Evolutionary conservation across 1,140 invertebrate species (phyloP).

Genomic region (Brachionus paranguensis): DNA sequence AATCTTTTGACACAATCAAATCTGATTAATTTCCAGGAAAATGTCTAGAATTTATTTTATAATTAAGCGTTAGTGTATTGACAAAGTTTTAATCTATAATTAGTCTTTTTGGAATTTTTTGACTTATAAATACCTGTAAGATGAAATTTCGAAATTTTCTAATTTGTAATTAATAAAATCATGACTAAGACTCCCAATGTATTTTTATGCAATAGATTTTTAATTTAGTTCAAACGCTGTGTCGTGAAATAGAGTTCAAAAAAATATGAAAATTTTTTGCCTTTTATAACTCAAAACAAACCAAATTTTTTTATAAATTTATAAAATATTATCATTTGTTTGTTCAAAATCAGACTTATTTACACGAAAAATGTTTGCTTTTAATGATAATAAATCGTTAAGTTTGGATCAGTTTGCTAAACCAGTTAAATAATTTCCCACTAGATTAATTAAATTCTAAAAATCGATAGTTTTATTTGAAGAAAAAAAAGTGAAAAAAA

Average conservation of each 20-base stretch:
- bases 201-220: too few relatives aligned
- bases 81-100: too few relatives aligned
- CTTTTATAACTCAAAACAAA: not conserved
- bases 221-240: too few relatives aligned
- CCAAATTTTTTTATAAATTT: not conserved
- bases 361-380: not conserved
- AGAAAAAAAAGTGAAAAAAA: not conserved
- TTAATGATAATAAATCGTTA: not conserved
- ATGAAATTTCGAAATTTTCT: too few relatives aligned
- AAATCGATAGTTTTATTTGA: not conserved
- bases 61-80: too few relatives aligned
- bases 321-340: not conserved
- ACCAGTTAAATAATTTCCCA: not conserved
- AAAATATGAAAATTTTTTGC: too few relatives aligned
- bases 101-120: too few relatives aligned
- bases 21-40: not conserved
- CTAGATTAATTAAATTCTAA: not conserved
- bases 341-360: not conserved
- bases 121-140: too few relatives aligned
- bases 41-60: not conserved
- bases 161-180: too few relatives aligned
- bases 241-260: too few relatives aligned
- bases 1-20: not conserved
- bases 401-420: not conserved
- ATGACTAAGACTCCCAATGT: too few relatives aligned